A percentile compares a stretch with the other conserved stretches of the same genome.
Evolutionary conservation across 2,113 vertebrate genomes (phyloP).

Genomic region (Melospiza georgiana): DNA sequence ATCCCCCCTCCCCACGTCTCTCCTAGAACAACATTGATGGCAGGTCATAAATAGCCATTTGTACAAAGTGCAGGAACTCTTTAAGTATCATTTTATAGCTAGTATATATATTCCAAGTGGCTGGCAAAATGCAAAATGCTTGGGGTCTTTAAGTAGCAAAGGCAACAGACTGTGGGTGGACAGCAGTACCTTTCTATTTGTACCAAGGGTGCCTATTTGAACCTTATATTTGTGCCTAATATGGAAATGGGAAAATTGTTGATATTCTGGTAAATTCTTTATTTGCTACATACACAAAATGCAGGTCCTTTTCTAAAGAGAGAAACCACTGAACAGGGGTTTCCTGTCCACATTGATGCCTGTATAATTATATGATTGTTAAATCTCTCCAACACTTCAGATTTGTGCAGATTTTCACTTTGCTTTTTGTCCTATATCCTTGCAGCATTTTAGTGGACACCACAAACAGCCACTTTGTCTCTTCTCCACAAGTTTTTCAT

Average conservation of each 20-base stretch:
- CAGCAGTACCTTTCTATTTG: neutral
- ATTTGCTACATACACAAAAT: neutral
- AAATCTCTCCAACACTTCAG: neutral
- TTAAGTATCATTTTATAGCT: conserved; percentile 65
- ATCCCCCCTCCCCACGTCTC: conserved; percentile 1
- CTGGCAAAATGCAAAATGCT: conserved; percentile 55
- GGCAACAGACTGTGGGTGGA: neutral
- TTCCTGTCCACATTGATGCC: neutral
- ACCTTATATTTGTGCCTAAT: neutral
- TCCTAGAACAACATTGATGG: conserved; percentile 56
- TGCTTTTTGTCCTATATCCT: neutral
- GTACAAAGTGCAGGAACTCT: conserved; percentile 66
- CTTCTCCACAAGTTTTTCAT: neutral
- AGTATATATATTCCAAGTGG: conserved; percentile 52
- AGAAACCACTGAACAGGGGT: neutral
- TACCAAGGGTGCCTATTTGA: neutral
- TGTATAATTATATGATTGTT: neutral
- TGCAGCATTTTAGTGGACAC: neutral
- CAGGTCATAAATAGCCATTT: conserved; percentile 71
- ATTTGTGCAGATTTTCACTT: neutral
- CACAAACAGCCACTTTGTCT: neutral
- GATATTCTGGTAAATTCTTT: neutral
- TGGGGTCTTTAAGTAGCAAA: conserved; percentile 42
- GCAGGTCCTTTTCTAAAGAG: neutral
- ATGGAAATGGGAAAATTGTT: neutral